phyloP scores from a whole-genome alignment of 2,888 invertebrate genomes.

The Latheticus oryzae region DNA sequence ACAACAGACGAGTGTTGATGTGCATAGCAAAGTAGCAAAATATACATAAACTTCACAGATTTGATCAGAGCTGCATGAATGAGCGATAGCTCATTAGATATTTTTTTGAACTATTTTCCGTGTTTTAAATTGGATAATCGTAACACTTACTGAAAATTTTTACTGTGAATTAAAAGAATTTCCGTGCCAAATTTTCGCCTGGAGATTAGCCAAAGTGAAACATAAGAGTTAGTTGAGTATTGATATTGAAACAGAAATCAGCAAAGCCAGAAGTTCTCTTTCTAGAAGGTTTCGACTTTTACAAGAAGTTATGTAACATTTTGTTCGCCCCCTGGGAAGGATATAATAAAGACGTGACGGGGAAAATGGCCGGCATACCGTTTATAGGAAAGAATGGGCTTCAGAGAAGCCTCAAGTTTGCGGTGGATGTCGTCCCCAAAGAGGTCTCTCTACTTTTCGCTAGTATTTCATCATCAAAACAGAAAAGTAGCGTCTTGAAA shows the following conservation, averaged over 20 bases:
- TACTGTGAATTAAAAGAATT: conserved; percentile 7
- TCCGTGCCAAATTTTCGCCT: conserved; percentile 11
- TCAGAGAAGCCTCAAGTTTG: conserved; percentile 51
- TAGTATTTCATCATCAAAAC: conserved; percentile 61
- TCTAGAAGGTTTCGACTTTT: conserved; percentile 63
- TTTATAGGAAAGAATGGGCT: conserved; percentile 64
- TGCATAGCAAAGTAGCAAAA: conserved; percentile 54
- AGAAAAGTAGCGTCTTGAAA: conserved; percentile 56
- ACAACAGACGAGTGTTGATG: conserved; percentile 53
- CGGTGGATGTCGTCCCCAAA: conserved; percentile 56
- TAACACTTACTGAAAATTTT: conserved; percentile 1
- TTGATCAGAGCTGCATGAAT: too few relatives aligned
- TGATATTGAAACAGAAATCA: conserved; percentile 55
- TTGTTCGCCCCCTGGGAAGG: conserved; percentile 64
- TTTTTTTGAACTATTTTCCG: too few relatives aligned
- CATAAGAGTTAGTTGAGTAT: conserved; percentile 35
- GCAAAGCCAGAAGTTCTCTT: conserved; percentile 58
- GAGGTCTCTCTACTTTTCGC: conserved; percentile 57
- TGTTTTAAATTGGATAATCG: too few relatives aligned
- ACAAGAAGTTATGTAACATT: conserved; percentile 67
- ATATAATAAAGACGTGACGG: conserved; percentile 68
- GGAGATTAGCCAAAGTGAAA: conserved; percentile 40
- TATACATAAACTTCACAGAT: too few relatives aligned
- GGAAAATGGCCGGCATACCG: conserved; percentile 62
- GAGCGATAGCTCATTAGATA: too few relatives aligned